Evolutionary conservation across 2,113 vertebrate genomes (phyloP), one percentile per base, ranked within the genome.

Genomic region (Gavialis gangeticus): DNA sequence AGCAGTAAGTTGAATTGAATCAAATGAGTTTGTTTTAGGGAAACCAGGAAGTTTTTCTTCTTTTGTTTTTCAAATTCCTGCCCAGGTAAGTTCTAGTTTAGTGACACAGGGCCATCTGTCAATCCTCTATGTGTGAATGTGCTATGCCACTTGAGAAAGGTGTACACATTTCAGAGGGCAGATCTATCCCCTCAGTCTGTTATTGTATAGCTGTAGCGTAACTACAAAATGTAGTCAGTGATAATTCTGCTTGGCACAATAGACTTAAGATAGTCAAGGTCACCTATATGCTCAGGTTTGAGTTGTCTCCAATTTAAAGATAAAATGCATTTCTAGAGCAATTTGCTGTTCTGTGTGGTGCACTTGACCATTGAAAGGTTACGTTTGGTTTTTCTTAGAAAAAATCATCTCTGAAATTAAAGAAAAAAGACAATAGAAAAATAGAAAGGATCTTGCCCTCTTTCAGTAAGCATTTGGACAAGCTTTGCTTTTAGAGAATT

Each of bases 391-490:
- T 95, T 91, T 94, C 92, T 94, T 83, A 75, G 95, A 94, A 91
- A 84, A 97, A 94, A 90, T 95, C 87, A 95, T 97, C 92, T 96
- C 93, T 95, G 88, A 96, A 97, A 97, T 95, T 95, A 97, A 87
- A 91, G 87, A 92, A 87, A 57, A 84, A 87, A 93, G 92, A 94
- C 93, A 97, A 92, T 88, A 94, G 83, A 86, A 93, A 87, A 85
- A 91, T 86, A 85, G 82, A 94, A 96, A 88, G 56, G 79, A 86
- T 67, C 56, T 59, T 96, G 94, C 94, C 95, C 97, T 95, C 55
- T 91, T 96, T 91, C 95, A 97, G 96, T 98, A 98, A 97, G 95
- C 97, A 97, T 98, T 96, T 95, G 94, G 94, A 94, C 97, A 96
- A 96, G 96, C 95, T 96, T 87, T 96, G 95, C 96, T 94, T 96